phyloP scores from a whole-genome alignment of 1,140 invertebrate genomes.

The Gryon sp. region DNA sequence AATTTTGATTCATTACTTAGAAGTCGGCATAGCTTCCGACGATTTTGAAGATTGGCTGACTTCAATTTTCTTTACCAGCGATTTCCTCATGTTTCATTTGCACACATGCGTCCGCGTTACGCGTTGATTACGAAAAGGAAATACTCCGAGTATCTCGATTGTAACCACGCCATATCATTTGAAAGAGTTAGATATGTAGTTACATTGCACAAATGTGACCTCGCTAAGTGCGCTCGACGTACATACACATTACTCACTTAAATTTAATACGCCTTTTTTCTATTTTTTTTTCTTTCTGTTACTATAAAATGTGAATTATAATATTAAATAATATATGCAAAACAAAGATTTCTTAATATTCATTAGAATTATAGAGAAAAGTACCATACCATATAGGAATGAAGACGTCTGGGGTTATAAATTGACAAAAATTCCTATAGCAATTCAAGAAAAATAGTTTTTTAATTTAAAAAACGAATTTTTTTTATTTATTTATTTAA shows the following conservation, averaged over 20 bases:
- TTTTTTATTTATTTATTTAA: too few species aligned
- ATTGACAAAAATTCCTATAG: too few species aligned
- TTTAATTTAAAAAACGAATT: too few species aligned
- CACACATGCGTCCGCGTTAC: constrained; percentile 6
- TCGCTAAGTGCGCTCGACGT: constrained; percentile 3
- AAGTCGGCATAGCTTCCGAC: constrained; percentile 17
- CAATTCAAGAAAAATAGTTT: too few species aligned
- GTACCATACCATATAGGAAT: too few species aligned
- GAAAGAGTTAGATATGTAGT: constrained; percentile 14
- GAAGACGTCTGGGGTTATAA: too few species aligned
- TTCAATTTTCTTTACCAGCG: constrained; percentile 50
- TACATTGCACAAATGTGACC: not conserved
- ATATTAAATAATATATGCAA: too few species aligned
- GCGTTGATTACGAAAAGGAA: constrained; percentile 35
- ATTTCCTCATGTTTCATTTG: constrained; percentile 53
- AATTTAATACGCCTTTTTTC: not conserved
- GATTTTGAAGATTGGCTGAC: constrained; percentile 29
- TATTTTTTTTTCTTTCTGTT: too few species aligned
- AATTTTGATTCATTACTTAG: constrained; percentile 5
- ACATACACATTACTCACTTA: constrained; percentile 13
- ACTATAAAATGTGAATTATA: too few species aligned
- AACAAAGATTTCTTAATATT: too few species aligned
- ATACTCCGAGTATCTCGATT: constrained; percentile 14
- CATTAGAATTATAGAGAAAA: too few species aligned
- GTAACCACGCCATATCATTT: constrained; percentile 39